Evolutionary conservation across 2,888 invertebrate species (phyloP), one percentile per base, ranked within the genome.

Genomic region (Nomada goodeniana): DNA sequence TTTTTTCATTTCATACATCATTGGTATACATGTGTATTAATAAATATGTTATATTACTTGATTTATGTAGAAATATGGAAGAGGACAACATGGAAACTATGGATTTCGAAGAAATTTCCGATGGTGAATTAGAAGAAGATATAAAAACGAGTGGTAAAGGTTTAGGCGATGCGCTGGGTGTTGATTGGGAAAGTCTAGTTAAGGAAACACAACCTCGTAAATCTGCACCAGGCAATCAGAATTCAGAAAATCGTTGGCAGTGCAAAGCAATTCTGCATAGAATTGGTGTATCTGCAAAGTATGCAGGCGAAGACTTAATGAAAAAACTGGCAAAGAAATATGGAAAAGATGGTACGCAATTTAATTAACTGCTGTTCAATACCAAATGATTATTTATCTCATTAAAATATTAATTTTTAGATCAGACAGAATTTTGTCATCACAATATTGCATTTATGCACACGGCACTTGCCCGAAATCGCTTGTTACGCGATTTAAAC

Each of bases 111-210:
- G 98, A 98, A 94, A 98, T 98, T 90, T 98, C 98, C 20, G 98
- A 98, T 93, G 98, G 98, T 70, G 98, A 98, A 93, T 94, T 98
- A 52, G 98, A 98, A 92, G 97, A 98, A 92, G 97, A 98, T 67
- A 91, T 94, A 69, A 94, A 94, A 90, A 95, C 97, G 18, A 96
- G 95, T 90, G 95, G 95, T 85, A 96, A 95, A 94, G 96, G 97
- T 52, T 95, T 98, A 82, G 98, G 98, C 7, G 98, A 98, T 94
- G 98, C 98, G n/a, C 94, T 98, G 44, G 98, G 98, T n/a, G 98
- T 98, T 1, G 98, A 98, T 94, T 98, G 98, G 98, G 97, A 98
- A 15, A 98, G 98, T 92, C 95, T 98, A 63, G 97, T 98, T 0
- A 97, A 97, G 2, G 97, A 98, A 93, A 97, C 97, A 7, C 95